Evolutionary conservation across 2,888 invertebrate genomes (phyloP).

Genomic region (Drosophila imparisetae): DNA sequence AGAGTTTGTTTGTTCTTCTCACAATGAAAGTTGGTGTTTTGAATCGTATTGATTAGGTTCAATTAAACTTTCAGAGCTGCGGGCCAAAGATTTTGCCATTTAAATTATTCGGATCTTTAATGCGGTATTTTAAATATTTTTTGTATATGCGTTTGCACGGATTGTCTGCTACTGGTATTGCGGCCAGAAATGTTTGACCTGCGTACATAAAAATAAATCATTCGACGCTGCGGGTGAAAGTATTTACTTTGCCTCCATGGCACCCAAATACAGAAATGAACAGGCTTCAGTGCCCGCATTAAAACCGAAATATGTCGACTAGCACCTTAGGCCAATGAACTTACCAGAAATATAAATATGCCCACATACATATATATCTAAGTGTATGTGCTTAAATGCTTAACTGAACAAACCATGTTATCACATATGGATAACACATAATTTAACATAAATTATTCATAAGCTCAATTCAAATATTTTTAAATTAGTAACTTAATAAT

Average conservation of each 20-base stretch:
- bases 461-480: conserved; percentile 4
- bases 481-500: conserved; percentile 18
- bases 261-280: conserved; percentile 23
- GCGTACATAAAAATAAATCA: conserved; percentile 51
- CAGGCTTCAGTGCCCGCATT: conserved; percentile 1
- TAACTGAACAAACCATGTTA: conserved; percentile 25
- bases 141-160: conserved; percentile 10
- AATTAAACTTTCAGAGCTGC: conserved; percentile 48
- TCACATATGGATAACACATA: conserved; percentile 20
- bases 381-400: background rate
- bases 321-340: conserved; percentile 29
- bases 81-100: conserved; percentile 50
- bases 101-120: conserved; percentile 50
- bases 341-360: background rate
- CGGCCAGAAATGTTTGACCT: conserved; percentile 22
- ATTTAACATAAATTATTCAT: conserved; percentile 41
- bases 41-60: conserved; percentile 31
- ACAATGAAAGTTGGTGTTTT: conserved; percentile 52
- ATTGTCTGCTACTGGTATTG: conserved; percentile 63
- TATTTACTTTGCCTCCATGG: conserved; percentile 39
- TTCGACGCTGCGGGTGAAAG: conserved; percentile 60
- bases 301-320: background rate
- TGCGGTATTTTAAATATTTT: conserved; percentile 36
- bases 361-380: background rate
- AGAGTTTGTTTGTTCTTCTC: conserved; percentile 60